Percentiles rank a stretch among this genome's conserved stretches.
phyloP scores from a whole-genome alignment of 2,797 vertebrate species.

The Enteromius paludinosus region DNA sequence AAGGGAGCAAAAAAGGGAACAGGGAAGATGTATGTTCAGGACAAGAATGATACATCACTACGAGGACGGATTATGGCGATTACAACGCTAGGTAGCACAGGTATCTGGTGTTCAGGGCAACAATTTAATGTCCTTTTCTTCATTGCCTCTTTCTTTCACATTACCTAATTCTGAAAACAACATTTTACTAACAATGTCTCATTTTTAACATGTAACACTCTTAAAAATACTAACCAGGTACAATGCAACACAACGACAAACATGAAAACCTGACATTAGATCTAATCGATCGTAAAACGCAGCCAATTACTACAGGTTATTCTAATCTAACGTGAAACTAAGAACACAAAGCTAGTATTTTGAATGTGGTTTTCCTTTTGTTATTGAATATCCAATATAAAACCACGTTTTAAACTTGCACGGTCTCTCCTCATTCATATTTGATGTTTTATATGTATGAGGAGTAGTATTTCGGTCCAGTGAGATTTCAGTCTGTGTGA shows the following conservation, averaged over 20 bases:
- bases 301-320: background rate
- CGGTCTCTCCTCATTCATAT: slow-evolving; percentile 6
- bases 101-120: background rate
- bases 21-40: slow-evolving; percentile 50
- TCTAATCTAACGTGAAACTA: background rate
- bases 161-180: background rate
- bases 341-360: slow-evolving; percentile 6
- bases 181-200: slow-evolving; percentile 13
- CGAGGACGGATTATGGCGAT: background rate
- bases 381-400: background rate
- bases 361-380: background rate
- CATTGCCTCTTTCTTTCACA: background rate
- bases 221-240: background rate
- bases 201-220: background rate
- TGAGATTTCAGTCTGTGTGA: background rate
- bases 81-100: background rate
- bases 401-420: background rate
- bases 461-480: slow-evolving; percentile 11
- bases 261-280: background rate
- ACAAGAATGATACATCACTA: slow-evolving; percentile 30
- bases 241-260: background rate
- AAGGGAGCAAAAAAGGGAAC: slow-evolving; percentile 42
- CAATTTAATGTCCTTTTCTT: background rate
- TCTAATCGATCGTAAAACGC: background rate
- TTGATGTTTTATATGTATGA: slow-evolving; percentile 5